Base-by-base conservation (phyloP, 2,888 invertebrate species). In the Rhyacophila evoluta region DNA sequence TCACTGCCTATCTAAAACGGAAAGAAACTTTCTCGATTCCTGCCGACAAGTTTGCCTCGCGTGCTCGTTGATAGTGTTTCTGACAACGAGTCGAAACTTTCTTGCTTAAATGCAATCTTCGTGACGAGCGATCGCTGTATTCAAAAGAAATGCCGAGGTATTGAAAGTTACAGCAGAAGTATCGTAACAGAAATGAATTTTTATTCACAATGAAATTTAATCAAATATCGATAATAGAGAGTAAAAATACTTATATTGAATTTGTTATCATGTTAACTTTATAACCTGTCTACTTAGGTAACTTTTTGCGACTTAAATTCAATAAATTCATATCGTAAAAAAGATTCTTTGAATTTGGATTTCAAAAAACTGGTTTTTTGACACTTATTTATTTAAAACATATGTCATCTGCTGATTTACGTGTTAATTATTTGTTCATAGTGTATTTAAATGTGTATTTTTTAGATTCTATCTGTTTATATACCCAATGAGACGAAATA, bases 1-100 rank as follows among this genome's bases (percentile, higher is more conserved):
- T 36, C 37, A 10, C 27, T 36, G 37, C 70, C 70, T 77, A 77
- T 77, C 71, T 73, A 72, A 41, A 33, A 28, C 37, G 67, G 39
- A 39, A 79, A 55, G 25, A 37, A 79, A 79, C 79, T 79, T 79
- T 79, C 79, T 74, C 76, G 41, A 74, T 67, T 73, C 68, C 28
- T 8, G 8, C 5, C 8, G 12, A 77, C 41, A 79, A 79, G 39
- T 79, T 74, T 76, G 76, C n/a, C 25, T 38, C 12, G 28, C 19
- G 37, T 55, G 2, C 19, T 2, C 55, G 19, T 55, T 19, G 15
- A 10, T 19, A 55, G 10, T 10, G 55, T 19, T 55, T 2, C 8
- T 6, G 25, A 1, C 10, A 10, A 10, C 19, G 25, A 55, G 25
- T 10, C 15, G 55, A 55, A 55, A 25, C 19, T 55, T 25, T 25